These are phyloP conservation scores for Dermolepida albohirtum DNA, from an alignment of 2,888 invertebrate genomes.

Conservation along the genomic window DNA sequence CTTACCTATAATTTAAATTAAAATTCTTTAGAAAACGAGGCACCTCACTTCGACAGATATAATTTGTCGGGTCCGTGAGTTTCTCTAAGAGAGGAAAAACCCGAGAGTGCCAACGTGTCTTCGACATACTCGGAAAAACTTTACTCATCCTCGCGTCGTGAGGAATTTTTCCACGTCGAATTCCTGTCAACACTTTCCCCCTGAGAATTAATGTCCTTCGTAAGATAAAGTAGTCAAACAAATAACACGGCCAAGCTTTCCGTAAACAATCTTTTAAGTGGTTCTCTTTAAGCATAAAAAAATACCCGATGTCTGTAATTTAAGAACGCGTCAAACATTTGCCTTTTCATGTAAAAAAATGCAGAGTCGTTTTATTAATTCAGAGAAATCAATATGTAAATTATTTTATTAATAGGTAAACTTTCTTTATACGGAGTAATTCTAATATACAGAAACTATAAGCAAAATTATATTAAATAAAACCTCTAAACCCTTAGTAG, in stretches of 20 bases:
- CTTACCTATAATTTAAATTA: slow-evolving; percentile 29
- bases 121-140: slow-evolving; percentile 11
- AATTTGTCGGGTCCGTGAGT: slow-evolving; percentile 19
- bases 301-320: no score
- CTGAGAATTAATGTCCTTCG: slow-evolving; percentile 29
- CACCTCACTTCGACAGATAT: slow-evolving; percentile 19
- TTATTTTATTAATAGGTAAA: no score
- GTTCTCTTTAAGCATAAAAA: background rate
- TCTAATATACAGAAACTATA: no score
- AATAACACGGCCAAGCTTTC: slow-evolving; percentile 28
- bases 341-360: no score
- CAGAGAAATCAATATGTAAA: no score
- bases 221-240: slow-evolving; percentile 35
- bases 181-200: slow-evolving; percentile 32
- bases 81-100: slow-evolving; percentile 1
- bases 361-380: no score
- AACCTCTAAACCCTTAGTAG: no score
- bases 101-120: slow-evolving; percentile 2
- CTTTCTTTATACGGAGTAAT: no score
- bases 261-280: slow-evolving; percentile 25
- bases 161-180: slow-evolving; percentile 35
- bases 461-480: no score
- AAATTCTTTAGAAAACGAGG: slow-evolving; percentile 21
- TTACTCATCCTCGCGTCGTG: slow-evolving; percentile 7
- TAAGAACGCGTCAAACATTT: no score